Base-by-base conservation (phyloP, 2,888 invertebrate species). In the Acleris holmiana region DNA sequence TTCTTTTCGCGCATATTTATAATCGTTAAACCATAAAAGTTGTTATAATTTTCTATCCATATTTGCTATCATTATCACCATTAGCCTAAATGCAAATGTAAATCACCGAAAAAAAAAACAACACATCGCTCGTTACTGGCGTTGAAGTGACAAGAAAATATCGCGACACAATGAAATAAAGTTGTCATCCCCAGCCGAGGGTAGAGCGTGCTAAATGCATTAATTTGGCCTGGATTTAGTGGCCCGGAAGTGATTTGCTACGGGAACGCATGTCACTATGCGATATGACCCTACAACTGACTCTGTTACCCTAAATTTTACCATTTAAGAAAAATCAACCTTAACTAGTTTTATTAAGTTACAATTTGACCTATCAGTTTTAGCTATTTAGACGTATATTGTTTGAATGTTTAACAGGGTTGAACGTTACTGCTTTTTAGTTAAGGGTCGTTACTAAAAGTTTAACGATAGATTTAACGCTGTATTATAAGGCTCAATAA, bases 201-300 rank as follows among this genome's bases (percentile, higher is more conserved):
- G 78, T 85, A 86, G 89, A 91, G 91, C 91, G 91, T 91, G 91
- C 87, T 91, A 91, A 92, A 92, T 90, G 90, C 91, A 91, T 91
- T 91, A 92, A 91, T 92, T 92, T 91, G 84, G 89, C 90, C 91
- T 91, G 91, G 79, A 90, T 87, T 91, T 91, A 92, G 92, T 92
- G 92, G 92, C 77, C 89, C 91, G 91, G 91, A 92, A 92, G 90
- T 91, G 92, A 92, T 91, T 91, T 91, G 92, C 91, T 85, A 91
- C 91, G 91, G 91, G 91, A 91, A 91, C 88, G 88, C 86, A 89
- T 88, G 88, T 85, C 83, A 78, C 73, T 79, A 72, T 71, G 75
- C 83, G 88, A 87, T 87, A 87, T 89, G 88, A 86, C 90, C 88
- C 89, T 84, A 81, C 80, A 77, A 83, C 80, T 86, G 86, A 85